Percentiles rank a stretch among this genome's conserved stretches.
Conservation (phyloP, 2,113 vertebrate genomes). For the Pteronura brasiliensis region DNA sequence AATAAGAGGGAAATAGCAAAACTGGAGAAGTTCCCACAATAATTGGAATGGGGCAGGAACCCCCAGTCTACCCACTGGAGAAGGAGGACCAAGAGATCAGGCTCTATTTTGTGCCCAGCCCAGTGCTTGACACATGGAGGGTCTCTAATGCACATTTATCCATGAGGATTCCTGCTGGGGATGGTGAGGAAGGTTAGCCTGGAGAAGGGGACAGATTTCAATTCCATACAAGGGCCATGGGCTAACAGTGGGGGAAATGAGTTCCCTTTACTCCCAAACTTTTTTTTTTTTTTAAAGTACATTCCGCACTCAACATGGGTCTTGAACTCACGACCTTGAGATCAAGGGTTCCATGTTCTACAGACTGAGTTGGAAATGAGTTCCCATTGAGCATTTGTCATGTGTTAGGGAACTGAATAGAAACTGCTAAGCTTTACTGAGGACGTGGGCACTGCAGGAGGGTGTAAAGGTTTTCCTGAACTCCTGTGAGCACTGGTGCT, state of each 20-base stretch:
- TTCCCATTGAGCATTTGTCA: not conserved
- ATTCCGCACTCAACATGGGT: not conserved
- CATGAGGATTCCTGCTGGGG: not conserved
- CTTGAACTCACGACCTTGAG: not conserved
- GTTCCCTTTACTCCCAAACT: not conserved
- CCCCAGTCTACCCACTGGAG: not conserved
- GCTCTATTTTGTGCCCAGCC: not conserved
- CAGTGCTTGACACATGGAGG: fast-evolving
- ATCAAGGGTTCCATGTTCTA: not conserved
- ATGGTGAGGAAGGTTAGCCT: not conserved
- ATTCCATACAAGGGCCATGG: fast-evolving
- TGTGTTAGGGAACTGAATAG: not conserved
- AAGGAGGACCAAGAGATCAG: not conserved
- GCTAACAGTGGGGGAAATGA: fast-evolving
- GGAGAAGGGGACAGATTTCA: not conserved
- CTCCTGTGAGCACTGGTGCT: not conserved
- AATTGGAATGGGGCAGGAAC: too few species aligned
- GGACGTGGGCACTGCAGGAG: not conserved
- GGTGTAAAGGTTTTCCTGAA: not conserved
- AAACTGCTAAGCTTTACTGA: not conserved
- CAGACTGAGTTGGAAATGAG: not conserved
- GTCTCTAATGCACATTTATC: not conserved
- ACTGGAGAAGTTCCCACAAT: not conserved
- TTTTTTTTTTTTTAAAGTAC: not conserved
- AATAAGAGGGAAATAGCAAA: not conserved